Evolutionary conservation across 2,888 invertebrate species (phyloP).

Genomic region (Anodontia alba): DNA sequence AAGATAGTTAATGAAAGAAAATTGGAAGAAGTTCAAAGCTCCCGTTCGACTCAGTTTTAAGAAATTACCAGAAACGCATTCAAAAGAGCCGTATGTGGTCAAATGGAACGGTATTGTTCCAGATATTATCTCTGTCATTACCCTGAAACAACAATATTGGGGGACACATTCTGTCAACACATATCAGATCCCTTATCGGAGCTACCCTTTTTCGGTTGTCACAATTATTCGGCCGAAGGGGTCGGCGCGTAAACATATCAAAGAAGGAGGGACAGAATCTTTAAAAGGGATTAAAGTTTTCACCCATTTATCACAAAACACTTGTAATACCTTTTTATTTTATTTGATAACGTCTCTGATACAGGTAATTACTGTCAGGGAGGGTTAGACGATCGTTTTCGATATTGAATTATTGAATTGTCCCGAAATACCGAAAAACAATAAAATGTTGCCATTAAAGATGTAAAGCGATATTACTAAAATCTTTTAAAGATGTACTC

Average conservation of each 20-base stretch:
- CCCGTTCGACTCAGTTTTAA: too few relatives aligned
- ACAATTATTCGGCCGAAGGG: not conserved
- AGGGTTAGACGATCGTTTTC: not conserved
- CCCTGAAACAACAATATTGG: constrained; percentile 4
- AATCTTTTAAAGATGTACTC: too few relatives aligned
- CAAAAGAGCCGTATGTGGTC: too few relatives aligned
- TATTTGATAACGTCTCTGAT: not conserved
- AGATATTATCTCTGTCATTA: not conserved
- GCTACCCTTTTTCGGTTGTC: constrained; percentile 3
- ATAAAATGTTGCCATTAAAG: too few relatives aligned
- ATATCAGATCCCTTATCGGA: constrained; percentile 4
- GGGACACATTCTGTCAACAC: not conserved
- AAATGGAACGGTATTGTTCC: not conserved
- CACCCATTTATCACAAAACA: constrained; percentile 9
- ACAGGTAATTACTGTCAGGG: not conserved
- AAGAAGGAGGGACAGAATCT: not conserved
- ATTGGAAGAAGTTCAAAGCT: too few relatives aligned
- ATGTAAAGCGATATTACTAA: too few relatives aligned
- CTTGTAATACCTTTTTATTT: constrained; percentile 3
- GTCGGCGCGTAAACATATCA: constrained; percentile 3
- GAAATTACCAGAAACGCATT: too few relatives aligned
- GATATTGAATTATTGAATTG: too few relatives aligned
- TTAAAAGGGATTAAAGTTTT: constrained; percentile 15
- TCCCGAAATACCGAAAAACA: too few relatives aligned
- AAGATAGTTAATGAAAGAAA: too few relatives aligned